Conservation (phyloP, 2,888 invertebrate genomes). For the Taphrorychus bicolor region DNA sequence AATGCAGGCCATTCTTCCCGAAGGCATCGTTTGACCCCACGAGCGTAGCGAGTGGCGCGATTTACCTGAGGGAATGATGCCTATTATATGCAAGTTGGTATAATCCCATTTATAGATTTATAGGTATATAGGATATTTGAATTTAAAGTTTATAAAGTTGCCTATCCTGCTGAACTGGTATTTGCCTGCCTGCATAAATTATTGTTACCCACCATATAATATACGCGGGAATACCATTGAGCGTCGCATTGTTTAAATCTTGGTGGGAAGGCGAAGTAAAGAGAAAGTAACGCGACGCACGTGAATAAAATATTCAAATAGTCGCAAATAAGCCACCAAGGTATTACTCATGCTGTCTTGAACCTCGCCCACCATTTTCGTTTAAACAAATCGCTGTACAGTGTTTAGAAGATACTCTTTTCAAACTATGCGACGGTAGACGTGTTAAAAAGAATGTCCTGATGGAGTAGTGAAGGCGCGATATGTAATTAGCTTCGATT, state of each 20-base stretch:
- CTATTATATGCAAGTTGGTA: too few relatives aligned
- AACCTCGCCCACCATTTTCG: constrained; percentile 47
- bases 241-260: constrained; percentile 29
- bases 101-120: too few relatives aligned
- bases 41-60: too few relatives aligned
- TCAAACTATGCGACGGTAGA: background rate
- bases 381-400: constrained; percentile 11
- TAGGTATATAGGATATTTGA: too few relatives aligned
- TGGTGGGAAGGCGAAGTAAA: constrained; percentile 46
- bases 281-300: constrained; percentile 55
- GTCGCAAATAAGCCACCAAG: constrained; percentile 51
- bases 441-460: background rate
- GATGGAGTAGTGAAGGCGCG: background rate
- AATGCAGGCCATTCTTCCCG: too few relatives aligned
- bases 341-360: constrained; percentile 50
- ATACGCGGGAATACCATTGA: background rate
- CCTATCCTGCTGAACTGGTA: too few relatives aligned
- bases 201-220: background rate
- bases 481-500: too few relatives aligned
- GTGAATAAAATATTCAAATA: constrained; percentile 58
- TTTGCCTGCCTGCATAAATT: too few relatives aligned
- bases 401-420: background rate
- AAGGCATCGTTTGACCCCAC: too few relatives aligned
- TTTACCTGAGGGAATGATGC: too few relatives aligned
- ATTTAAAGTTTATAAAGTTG: too few relatives aligned